Evolutionary conservation across 2,888 invertebrate genomes (phyloP), one percentile per base, ranked within the genome.

Genomic region (Rotaria socialis): DNA sequence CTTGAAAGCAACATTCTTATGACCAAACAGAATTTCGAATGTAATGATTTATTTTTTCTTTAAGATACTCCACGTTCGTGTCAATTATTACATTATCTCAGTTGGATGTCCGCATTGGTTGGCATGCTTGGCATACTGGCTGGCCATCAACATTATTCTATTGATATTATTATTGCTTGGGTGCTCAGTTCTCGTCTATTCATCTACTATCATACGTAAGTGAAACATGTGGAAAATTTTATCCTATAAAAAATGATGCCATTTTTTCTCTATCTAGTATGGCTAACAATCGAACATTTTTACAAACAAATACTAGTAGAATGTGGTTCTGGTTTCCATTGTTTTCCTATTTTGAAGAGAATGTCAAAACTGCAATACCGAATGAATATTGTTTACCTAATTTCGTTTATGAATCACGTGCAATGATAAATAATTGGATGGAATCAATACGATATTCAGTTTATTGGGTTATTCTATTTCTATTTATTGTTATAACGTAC

Each of bases 81-180:
- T 89, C 96, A 97, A 92, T 94, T 95, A 90, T 93, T 98, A 85
- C 98, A 99, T 92, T 97, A 96, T 84, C 93, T 96, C 89, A 95
- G 97, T 56, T 99, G 99, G 99, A 94, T 98, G 90, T 94, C 97
- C 92, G 99, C 99, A 91, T 95, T 98, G 94, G 99, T 99, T 92
- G 99, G 97, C 84, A 96, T 99, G 89, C 99, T 99, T 93, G 98
- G 99, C 92, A 98, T 99, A 90, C 93, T 99, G 89, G 97, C 98
- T 56, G 98, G 97, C 52, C 99, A 99, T 91, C 99, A 99, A 92
- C 99, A 99, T 92, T 99, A 99, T 92, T 97, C 97, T 87, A 99
- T 99, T 89, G 99, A 99, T 92, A 97, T 99, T 86, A 99, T 99
- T 92, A 96, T 99, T 88, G 99, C 98, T 24, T 99, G 98, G 92